A percentile compares a stretch with the other conserved stretches of the same genome.
phyloP scores from a whole-genome alignment of 2,888 invertebrate species.

The Dynastes grantii region DNA sequence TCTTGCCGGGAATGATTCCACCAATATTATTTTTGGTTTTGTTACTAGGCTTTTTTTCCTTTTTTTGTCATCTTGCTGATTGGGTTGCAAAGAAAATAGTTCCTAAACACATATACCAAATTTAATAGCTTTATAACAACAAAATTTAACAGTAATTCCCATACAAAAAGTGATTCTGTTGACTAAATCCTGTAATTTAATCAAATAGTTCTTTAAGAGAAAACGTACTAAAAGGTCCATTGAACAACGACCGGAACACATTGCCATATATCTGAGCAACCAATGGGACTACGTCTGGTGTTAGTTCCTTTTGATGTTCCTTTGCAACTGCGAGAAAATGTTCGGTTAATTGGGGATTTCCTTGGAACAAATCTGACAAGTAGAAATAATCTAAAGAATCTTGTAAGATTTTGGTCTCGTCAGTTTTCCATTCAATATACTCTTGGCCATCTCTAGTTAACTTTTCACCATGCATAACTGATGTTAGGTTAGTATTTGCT shows the following conservation, averaged over 20 bases:
- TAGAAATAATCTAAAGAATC: slow-evolving; percentile 1
- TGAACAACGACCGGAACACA: slow-evolving; percentile 10
- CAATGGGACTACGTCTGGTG: neutral
- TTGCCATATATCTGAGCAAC: slow-evolving; percentile 5
- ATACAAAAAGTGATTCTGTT: too few species aligned
- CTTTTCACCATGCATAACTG: neutral
- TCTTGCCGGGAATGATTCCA: too few species aligned
- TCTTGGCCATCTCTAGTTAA: neutral
- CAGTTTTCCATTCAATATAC: slow-evolving; percentile 10
- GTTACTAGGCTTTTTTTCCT: too few species aligned
- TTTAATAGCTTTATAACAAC: neutral
- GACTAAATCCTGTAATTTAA: neutral
- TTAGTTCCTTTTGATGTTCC: slow-evolving; percentile 4
- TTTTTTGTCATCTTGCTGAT: too few species aligned
- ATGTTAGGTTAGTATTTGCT: neutral
- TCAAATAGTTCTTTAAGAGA: slow-evolving; percentile 28
- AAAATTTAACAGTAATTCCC: too few species aligned
- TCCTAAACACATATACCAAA: too few species aligned
- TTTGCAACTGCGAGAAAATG: neutral
- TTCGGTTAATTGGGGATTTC: slow-evolving; percentile 30
- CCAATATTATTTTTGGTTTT: too few species aligned
- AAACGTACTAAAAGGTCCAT: slow-evolving; percentile 17
- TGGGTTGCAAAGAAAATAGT: too few species aligned
- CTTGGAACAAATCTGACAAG: slow-evolving; percentile 23
- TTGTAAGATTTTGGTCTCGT: neutral